phyloP scores from a whole-genome alignment of 2,888 invertebrate species.

The Calameuta pallipes region DNA sequence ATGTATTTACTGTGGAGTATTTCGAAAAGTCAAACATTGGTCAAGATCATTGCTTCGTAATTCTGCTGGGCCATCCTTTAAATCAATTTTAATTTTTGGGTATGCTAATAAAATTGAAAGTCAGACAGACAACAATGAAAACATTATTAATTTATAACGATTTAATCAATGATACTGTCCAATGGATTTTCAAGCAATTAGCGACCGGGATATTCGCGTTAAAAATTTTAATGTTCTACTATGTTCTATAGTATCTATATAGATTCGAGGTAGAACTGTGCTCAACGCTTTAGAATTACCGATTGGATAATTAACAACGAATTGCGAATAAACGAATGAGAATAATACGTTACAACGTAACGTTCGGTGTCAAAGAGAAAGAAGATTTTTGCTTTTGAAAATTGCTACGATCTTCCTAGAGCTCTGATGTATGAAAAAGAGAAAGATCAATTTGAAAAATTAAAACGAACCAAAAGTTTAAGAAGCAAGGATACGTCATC shows the following conservation, averaged over 20 bases:
- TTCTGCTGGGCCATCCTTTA: no score
- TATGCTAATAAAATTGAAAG: no score
- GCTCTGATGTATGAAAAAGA: no score
- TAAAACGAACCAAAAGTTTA: not conserved
- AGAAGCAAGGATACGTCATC: not conserved
- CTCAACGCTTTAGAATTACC: not conserved
- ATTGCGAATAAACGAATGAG: not conserved
- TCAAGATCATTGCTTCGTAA: no score
- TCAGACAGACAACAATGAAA: no score
- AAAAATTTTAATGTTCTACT: not conserved
- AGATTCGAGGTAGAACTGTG: not conserved
- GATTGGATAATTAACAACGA: not conserved
- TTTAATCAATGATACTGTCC: not conserved
- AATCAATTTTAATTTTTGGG: no score
- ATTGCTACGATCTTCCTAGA: no score
- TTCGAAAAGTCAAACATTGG: no score
- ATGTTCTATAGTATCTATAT: not conserved
- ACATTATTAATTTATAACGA: no score
- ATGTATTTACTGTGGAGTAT: not conserved
- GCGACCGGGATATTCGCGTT: not conserved
- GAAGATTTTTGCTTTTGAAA: not conserved
- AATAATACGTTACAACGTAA: not conserved
- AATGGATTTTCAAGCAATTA: not conserved
- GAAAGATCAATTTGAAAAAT: not conserved
- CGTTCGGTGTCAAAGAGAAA: not conserved